phyloP scores from a whole-genome alignment of 2,888 invertebrate genomes.

The Lacanobia wlatinum region DNA sequence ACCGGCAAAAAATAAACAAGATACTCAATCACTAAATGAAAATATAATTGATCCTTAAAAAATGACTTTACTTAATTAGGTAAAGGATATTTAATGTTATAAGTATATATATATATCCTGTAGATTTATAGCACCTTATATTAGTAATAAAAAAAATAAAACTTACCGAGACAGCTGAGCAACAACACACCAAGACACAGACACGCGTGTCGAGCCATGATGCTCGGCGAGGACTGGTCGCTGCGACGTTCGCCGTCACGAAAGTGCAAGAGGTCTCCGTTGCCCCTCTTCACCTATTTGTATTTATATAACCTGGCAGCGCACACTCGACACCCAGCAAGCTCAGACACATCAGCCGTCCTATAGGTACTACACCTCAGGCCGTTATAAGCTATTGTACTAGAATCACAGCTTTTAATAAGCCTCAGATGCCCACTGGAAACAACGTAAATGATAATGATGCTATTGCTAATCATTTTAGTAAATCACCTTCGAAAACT shows the following conservation, averaged over 20 bases:
- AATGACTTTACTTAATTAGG: conserved; percentile 4
- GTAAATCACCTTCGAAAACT: conserved; percentile 69
- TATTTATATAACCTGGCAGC: conserved; percentile 89
- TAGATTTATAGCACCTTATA: conserved; percentile 20
- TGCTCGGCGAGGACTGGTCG: conserved; percentile 88
- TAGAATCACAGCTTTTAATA: conserved; percentile 83
- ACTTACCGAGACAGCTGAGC: conserved; percentile 88
- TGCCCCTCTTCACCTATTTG: conserved; percentile 90
- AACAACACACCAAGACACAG: conserved; percentile 88
- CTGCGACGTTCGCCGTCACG: conserved; percentile 84
- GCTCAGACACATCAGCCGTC: conserved; percentile 79
- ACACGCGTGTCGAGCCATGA: conserved; percentile 90
- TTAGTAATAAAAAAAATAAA: conserved; percentile 56
- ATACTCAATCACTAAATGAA: neutral
- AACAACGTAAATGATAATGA: conserved; percentile 75
- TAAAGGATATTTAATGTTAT: conserved; percentile 21
- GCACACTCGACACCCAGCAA: conserved; percentile 76
- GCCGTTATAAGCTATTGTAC: conserved; percentile 77
- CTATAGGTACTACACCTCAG: conserved; percentile 78
- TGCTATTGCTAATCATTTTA: conserved; percentile 67
- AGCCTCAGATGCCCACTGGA: conserved; percentile 74
- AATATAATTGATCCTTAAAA: neutral
- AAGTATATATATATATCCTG: conserved; percentile 28
- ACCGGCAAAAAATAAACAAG: neutral
- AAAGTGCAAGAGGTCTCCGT: conserved; percentile 89